phyloP scores from a whole-genome alignment of 2,797 vertebrate genomes.

The Liasis olivaceus region DNA sequence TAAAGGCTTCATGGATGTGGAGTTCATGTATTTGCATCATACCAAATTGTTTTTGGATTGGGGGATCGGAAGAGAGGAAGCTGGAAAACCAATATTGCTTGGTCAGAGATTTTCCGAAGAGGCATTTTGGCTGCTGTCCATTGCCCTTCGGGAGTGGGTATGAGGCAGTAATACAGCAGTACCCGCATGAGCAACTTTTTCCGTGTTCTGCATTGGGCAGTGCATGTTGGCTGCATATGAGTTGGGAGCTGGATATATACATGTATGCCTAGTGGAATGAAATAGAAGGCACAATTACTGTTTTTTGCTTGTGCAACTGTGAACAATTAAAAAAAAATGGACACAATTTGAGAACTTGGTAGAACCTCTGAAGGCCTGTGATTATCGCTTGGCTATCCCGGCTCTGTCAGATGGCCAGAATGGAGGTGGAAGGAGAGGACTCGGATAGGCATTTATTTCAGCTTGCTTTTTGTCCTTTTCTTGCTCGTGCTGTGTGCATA shows the following conservation, averaged over 20 bases:
- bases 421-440: not conserved
- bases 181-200: not conserved
- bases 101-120: not conserved
- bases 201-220: not conserved
- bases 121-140: not conserved
- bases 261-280: not conserved
- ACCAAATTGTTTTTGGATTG: not conserved
- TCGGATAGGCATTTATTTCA: not conserved
- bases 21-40: not conserved
- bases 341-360: not conserved
- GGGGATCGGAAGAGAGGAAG: too few species aligned
- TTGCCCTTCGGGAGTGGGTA: not conserved
- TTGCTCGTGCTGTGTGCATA: not conserved
- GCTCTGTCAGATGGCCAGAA: not conserved
- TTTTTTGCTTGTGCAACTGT: not conserved
- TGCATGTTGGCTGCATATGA: not conserved
- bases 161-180: not conserved
- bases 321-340: not conserved
- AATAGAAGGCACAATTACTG: not conserved
- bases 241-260: not conserved
- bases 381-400: not conserved
- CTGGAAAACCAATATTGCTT: not conserved
- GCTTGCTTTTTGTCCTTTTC: not conserved
- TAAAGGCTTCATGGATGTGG: not conserved
- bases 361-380: not conserved